A percentile compares a stretch with the other conserved stretches of the same genome.
These are phyloP conservation scores for Agriopis leucophaearia DNA, from an alignment of 2,888 invertebrate genomes.

Conservation along the genomic window DNA sequence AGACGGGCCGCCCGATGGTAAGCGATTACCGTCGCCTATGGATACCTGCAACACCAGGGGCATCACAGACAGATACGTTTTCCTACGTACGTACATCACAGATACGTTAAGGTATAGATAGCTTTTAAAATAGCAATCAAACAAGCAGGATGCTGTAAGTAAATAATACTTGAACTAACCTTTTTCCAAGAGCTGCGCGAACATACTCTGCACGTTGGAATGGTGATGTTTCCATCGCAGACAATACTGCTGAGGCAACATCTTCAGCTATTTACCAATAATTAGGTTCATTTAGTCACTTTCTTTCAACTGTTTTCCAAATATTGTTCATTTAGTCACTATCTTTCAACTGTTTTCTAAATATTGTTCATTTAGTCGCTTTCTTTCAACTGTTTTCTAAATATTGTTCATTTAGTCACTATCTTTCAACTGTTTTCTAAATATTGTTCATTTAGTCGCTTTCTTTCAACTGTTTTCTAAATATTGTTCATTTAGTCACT, in stretches of 20 bases:
- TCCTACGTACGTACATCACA: too few relatives aligned
- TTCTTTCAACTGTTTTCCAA: not conserved
- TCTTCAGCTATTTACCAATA: conserved; percentile 58
- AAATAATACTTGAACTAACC: conserved; percentile 58
- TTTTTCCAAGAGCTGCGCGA: conserved; percentile 93
- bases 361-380: not conserved
- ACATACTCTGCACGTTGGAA: conserved; percentile 95
- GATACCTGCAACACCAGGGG: too few relatives aligned
- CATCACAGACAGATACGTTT: too few relatives aligned
- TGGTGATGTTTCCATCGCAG: conserved; percentile 97
- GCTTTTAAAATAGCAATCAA: too few relatives aligned
- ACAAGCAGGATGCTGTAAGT: not conserved
- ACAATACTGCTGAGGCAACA: conserved; percentile 96
- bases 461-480: not conserved
- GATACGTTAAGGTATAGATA: too few relatives aligned
- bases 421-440: not conserved
- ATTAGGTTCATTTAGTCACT: not conserved
- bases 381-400: not conserved
- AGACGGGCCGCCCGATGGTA: too few relatives aligned
- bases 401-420: not conserved
- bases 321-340: not conserved
- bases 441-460: not conserved
- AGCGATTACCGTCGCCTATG: too few relatives aligned
- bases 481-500: not conserved
- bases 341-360: not conserved